phyloP scores from a whole-genome alignment of 1,140 invertebrate species.

The Medauroidea extradentata region DNA sequence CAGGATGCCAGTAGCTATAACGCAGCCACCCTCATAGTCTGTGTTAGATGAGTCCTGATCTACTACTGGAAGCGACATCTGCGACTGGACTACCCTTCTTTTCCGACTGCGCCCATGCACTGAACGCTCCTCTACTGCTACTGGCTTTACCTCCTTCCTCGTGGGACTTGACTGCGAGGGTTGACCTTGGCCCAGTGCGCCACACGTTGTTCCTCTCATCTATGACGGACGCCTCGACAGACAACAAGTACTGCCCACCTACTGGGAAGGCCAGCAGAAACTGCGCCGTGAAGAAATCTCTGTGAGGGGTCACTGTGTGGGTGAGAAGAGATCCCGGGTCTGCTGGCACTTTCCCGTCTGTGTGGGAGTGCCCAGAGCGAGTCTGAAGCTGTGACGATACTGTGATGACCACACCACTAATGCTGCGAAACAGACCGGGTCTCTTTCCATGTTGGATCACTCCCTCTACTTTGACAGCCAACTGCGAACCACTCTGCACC shows the following conservation, averaged over 20 bases:
- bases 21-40: too few species aligned
- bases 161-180: conserved; percentile 47
- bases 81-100: too few species aligned
- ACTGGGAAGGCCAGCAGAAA: conserved; percentile 55
- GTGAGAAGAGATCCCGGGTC: conserved; percentile 51
- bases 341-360: conserved; percentile 46
- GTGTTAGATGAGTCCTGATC: not conserved
- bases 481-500: conserved; percentile 68
- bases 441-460: conserved; percentile 67
- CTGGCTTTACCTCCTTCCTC: conserved; percentile 37
- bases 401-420: conserved; percentile 64
- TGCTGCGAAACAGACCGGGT: conserved; percentile 61
- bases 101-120: too few species aligned
- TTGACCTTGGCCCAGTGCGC: conserved; percentile 51
- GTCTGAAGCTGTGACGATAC: conserved; percentile 58
- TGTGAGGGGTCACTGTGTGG: conserved; percentile 66
- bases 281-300: conserved; percentile 76
- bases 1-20: too few species aligned
- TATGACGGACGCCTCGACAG: conserved; percentile 61
- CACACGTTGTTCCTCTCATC: conserved; percentile 55
- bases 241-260: conserved; percentile 57
- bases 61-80: too few species aligned
- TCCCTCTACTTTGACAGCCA: conserved; percentile 83
- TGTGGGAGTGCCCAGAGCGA: conserved; percentile 23
- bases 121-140: too few species aligned